Base-by-base conservation (phyloP, 2,113 vertebrate species). In the Lota lota region DNA sequence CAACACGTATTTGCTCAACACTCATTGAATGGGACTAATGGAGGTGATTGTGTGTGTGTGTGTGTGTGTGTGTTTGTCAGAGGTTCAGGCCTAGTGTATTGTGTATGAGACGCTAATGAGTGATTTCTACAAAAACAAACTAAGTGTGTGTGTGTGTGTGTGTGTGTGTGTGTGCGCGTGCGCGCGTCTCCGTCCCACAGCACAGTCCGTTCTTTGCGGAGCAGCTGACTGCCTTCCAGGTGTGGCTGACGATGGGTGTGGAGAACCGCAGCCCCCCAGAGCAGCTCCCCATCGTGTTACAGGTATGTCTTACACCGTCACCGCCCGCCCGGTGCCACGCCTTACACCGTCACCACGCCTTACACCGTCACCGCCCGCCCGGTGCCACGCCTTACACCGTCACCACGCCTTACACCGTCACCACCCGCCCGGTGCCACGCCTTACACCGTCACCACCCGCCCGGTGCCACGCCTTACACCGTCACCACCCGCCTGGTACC, bases 171-270 rank as follows among this genome's bases (percentile, higher is more conserved):
- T 18, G 61, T 66, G 22, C 70, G n/a, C 68, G 24, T 68, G 58
- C 15, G 10, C 65, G 47, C 68, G 51, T 70, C 24, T 73, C 73
- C 22, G 74, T 50, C 83, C 84, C 70, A 83, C 94, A 99, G 97
- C 95, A 97, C 90, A 99, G 97, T 64, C 96, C 96, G 0, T 99
- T 99, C 92, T 99, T 99, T 0, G 95, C 95, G 0, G 97, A 99
- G 88, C 97, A 99, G 91, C 92, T 99, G 79, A 99, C 97, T 0
- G 97, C 97, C 0, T 99, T 99, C 90, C 94, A 99, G 90, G 97
- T 99, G 71, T 99, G 97, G 97, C 82, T 99, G 74, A 97, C 96
- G 0, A 98, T 99, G 95, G 97, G 97, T 0, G 96, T 99, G 85
- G 97, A 99, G 88, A 99, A 99, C 93, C 90, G 97, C 77, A 99